A percentile compares a stretch with the other conserved stretches of the same genome.
Evolutionary conservation across 2,113 vertebrate genomes (phyloP).

Genomic region (Antechinus stuartii): DNA sequence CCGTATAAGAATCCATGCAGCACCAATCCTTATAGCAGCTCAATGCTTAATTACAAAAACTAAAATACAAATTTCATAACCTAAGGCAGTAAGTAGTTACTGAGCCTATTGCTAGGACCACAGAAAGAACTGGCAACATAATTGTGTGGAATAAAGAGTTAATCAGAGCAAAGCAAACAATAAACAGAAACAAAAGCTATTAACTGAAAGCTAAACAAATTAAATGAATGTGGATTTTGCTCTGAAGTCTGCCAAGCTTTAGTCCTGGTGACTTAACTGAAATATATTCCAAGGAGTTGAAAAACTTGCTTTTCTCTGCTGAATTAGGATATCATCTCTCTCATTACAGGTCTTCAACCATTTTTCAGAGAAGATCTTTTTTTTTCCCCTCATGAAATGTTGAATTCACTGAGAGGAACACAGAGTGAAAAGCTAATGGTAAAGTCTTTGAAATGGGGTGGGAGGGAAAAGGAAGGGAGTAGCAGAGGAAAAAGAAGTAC

Average conservation of each 20-base stretch:
- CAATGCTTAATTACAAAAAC: background rate
- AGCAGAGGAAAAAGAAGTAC: background rate
- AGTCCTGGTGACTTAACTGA: background rate
- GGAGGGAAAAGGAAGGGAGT: no score
- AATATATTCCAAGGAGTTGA: background rate
- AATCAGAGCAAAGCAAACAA: background rate
- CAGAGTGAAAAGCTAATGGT: background rate
- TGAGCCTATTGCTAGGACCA: background rate
- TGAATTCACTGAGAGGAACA: background rate
- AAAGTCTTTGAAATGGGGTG: background rate
- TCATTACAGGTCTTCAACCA: background rate
- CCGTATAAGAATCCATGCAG: background rate
- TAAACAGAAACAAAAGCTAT: background rate
- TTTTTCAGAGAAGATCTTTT: background rate
- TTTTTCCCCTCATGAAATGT: background rate
- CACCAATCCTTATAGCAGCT: background rate
- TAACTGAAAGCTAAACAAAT: background rate
- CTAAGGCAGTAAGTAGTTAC: background rate
- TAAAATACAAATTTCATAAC: constrained; percentile 1
- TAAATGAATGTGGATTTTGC: background rate
- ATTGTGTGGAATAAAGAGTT: background rate
- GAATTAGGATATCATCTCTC: background rate
- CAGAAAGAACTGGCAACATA: background rate
- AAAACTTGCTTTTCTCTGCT: background rate
- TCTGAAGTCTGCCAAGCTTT: background rate